Evolutionary conservation across 2,797 vertebrate genomes (phyloP), one percentile per base, ranked within the genome.

Genomic region (Octomys mimax): DNA sequence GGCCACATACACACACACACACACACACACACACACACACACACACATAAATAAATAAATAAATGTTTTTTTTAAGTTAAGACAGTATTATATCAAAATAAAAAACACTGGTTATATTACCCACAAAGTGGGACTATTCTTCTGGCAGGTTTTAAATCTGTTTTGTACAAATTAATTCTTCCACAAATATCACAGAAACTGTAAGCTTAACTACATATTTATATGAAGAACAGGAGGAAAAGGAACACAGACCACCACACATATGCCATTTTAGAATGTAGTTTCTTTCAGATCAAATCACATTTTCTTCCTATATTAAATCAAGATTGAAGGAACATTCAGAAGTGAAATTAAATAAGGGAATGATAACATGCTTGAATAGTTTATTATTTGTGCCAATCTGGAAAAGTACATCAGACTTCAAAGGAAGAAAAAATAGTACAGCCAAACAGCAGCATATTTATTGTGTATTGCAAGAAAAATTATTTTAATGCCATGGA

Each of bases 101-200:
- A 88, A 94, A 39, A 39, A 0, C 11, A 89, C n/a, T 61, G 28
- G 64, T 66, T 81, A 73, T 42, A 42, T 91, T 92, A 33, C 33
- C 59, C 22, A 75, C 26, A 52, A 91, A 54, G 33, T n/a, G 86
- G 36, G 4, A 46, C 31, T 94, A 24, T 54, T 86, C 73, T 70
- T 91, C 33, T 86, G 62, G 79, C 42, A 81, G 54, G 22, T 84
- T 95, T 95, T 95, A 75, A 88, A 71, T 92, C 73, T 93, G 54
- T 95, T 91, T 83, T 92, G 14, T 61, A 87, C 62, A 94, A 97
- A 89, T 84, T 91, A 95, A 92, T 94, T 94, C 70, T 91, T 89
- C 91, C 71, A 80, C 49, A 78, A 95, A 85, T 64, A 91, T 84
- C 94, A 95, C 54, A 84, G 84, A 91, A 89, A 84, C 61, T 59